Percentiles rank a stretch among this genome's conserved stretches.
Conservation (phyloP, 1,140 invertebrate genomes). For the Scaptomyza hsui region DNA sequence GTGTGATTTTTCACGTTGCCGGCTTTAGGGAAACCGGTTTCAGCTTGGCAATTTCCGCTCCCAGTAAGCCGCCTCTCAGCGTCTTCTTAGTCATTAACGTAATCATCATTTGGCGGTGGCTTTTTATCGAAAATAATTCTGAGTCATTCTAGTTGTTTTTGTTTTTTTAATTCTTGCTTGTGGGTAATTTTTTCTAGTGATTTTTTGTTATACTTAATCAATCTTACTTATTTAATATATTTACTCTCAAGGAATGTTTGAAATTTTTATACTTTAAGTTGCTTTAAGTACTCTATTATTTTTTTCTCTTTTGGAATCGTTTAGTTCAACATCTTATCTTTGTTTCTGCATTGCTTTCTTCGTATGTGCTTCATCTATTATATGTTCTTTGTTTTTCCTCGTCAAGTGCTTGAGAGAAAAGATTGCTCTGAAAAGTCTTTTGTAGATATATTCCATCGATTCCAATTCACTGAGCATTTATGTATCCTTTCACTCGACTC, state of each 20-base stretch:
- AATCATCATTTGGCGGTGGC: slow-evolving; percentile 26
- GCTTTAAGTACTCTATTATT: no score
- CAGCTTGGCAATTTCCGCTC: background rate
- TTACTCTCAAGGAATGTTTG: no score
- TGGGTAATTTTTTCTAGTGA: background rate
- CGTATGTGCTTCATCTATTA: background rate
- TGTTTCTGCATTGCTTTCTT: background rate
- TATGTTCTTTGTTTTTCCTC: background rate
- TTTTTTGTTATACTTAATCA: background rate
- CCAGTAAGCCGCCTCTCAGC: background rate
- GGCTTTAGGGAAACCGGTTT: slow-evolving; percentile 10
- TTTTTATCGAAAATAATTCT: slow-evolving; percentile 35
- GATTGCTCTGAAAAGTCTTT: background rate
- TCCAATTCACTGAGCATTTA: slow-evolving; percentile 4
- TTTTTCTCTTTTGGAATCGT: background rate
- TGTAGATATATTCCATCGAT: background rate
- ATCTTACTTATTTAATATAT: no score
- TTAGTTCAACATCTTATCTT: background rate
- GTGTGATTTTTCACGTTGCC: background rate
- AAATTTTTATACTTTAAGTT: no score
- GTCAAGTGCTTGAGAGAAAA: background rate
- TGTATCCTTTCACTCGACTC: background rate
- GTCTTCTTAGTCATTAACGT: slow-evolving; percentile 39
- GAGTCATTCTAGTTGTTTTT: slow-evolving; percentile 20
- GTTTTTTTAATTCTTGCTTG: background rate